Evolutionary conservation across 2,888 invertebrate genomes (phyloP).

Genomic region (Meteorus cinctellus): DNA sequence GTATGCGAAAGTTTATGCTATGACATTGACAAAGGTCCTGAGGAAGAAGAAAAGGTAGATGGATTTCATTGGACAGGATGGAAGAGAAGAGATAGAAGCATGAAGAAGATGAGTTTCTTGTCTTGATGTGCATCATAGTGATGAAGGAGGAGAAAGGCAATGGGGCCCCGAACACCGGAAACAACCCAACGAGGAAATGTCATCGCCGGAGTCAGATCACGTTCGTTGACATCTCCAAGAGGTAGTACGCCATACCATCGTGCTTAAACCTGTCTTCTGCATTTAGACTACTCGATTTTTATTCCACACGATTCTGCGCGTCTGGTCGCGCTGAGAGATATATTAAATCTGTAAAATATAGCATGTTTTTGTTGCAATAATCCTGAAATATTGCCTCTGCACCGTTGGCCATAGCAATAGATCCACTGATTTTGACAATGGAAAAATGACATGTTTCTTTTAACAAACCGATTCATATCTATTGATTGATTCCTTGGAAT

Average conservation of each 20-base stretch:
- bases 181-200: slow-evolving; percentile 50
- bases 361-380: neutral
- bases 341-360: neutral
- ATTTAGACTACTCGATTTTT: slow-evolving; percentile 53
- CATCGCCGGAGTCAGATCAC: slow-evolving; percentile 51
- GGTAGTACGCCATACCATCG: slow-evolving; percentile 57
- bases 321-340: slow-evolving; percentile 39
- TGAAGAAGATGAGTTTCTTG: slow-evolving; percentile 38
- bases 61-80: slow-evolving; percentile 23
- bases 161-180: slow-evolving; percentile 50
- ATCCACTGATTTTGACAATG: too few relatives aligned
- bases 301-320: slow-evolving; percentile 51
- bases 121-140: slow-evolving; percentile 3
- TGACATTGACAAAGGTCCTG: slow-evolving; percentile 37
- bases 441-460: too few relatives aligned
- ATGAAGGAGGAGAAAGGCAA: slow-evolving; percentile 7
- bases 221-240: slow-evolving; percentile 52
- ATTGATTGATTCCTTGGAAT: too few relatives aligned
- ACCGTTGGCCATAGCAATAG: too few relatives aligned
- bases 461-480: too few relatives aligned
- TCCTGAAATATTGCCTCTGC: too few relatives aligned
- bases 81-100: slow-evolving; percentile 1
- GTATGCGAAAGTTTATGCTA: neutral
- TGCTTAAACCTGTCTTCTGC: slow-evolving; percentile 53
- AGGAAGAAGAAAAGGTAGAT: slow-evolving; percentile 26